Evolutionary conservation across 2,797 vertebrate species (phyloP).

Genomic region (Thamnophis elegans): DNA sequence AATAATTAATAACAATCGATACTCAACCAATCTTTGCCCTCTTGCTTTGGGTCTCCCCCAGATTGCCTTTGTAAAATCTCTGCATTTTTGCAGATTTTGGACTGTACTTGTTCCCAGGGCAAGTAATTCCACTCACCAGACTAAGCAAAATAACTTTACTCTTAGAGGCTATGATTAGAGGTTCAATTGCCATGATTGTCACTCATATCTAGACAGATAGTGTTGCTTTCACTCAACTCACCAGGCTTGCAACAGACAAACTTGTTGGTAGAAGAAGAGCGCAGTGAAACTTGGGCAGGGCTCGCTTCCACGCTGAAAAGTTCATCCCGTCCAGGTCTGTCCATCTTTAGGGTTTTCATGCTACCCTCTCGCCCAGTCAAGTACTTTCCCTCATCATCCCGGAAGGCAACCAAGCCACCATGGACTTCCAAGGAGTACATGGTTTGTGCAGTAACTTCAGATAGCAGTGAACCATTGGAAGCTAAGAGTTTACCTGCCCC

Average conservation of each 20-base stretch:
- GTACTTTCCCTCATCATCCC: conserved; percentile 33
- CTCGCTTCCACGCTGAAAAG: conserved; percentile 37
- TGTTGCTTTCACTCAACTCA: not conserved
- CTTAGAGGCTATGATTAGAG: not conserved
- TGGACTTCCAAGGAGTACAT: conserved; percentile 38
- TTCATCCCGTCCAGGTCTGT: conserved; percentile 41
- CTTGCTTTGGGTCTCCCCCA: not conserved
- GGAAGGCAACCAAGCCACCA: conserved; percentile 32
- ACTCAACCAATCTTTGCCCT: not conserved
- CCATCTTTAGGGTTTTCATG: conserved; percentile 40
- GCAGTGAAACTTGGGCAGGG: conserved; percentile 30
- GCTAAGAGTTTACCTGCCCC: conserved; percentile 31
- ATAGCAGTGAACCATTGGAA: conserved; percentile 21
- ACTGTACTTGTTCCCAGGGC: not conserved
- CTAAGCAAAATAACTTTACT: not conserved
- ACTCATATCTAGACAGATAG: not conserved
- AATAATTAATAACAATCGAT: not conserved
- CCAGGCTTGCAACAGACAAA: conserved; percentile 36
- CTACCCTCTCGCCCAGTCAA: conserved; percentile 27
- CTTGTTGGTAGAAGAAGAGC: conserved; percentile 25
- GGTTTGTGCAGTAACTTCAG: not conserved
- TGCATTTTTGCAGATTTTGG: not conserved
- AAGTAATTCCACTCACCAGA: not conserved
- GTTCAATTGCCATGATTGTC: not conserved
- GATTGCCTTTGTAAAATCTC: not conserved